Percentiles rank a stretch among this genome's conserved stretches.
Conservation (phyloP, 2,888 invertebrate species). For the Noctua pronuba region DNA sequence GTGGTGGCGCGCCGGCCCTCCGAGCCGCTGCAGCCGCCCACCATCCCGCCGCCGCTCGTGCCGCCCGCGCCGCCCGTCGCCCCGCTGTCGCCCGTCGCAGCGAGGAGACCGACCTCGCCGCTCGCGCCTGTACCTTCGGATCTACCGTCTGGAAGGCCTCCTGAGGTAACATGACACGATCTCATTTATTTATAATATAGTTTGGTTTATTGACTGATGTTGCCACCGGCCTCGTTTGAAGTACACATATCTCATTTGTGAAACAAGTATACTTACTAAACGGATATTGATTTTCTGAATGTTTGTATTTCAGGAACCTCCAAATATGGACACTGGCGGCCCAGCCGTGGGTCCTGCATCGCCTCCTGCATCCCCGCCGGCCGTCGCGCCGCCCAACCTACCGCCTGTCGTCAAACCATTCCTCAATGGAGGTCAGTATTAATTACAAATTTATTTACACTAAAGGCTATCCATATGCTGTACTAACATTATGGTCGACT, state of each 20-base stretch:
- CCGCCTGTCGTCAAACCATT: constrained; percentile 89
- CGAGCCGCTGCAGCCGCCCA: constrained; percentile 69
- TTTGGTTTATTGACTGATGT: neutral
- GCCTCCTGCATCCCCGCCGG: constrained; percentile 75
- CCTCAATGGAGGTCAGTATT: constrained; percentile 86
- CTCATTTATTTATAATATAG: neutral
- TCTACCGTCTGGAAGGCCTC: constrained; percentile 83
- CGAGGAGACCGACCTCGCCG: constrained; percentile 81
- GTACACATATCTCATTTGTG: neutral
- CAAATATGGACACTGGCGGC: constrained; percentile 81
- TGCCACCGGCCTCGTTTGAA: neutral
- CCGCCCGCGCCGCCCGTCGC: constrained; percentile 65
- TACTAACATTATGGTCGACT: neutral
- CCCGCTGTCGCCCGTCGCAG: constrained; percentile 69
- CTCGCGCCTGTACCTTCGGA: constrained; percentile 78
- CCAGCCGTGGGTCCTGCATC: constrained; percentile 71
- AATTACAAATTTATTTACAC: neutral
- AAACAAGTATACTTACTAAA: neutral
- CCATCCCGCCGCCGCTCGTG: constrained; percentile 63
- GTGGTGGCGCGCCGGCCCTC: constrained; percentile 91
- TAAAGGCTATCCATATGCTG: neutral
- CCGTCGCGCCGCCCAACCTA: constrained; percentile 80
- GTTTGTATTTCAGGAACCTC: constrained; percentile 79
- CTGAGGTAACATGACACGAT: constrained; percentile 76
- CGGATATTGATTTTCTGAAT: neutral